A percentile compares a stretch with the other conserved stretches of the same genome.
Conservation (phyloP, 2,797 vertebrate genomes). For the Gymnothorax reevesii region DNA sequence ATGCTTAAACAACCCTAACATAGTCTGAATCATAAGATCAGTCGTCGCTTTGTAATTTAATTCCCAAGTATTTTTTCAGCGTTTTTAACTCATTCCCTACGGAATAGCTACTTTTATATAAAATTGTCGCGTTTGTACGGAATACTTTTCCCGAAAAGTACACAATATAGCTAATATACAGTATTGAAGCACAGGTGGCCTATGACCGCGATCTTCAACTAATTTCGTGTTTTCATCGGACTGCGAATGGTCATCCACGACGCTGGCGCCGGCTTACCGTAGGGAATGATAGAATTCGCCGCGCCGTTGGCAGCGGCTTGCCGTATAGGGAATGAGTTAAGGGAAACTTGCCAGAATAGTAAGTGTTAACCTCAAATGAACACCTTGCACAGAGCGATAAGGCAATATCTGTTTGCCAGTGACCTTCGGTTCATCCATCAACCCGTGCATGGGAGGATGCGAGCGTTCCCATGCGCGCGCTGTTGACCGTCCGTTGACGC, state of each 20-base stretch:
- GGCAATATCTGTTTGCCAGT: slow-evolving; percentile 51
- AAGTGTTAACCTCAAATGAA: slow-evolving; percentile 55
- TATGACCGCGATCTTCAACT: too few species aligned
- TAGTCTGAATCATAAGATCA: slow-evolving; percentile 48
- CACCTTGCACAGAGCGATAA: slow-evolving; percentile 56
- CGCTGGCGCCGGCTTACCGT: too few species aligned
- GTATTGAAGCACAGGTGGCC: too few species aligned
- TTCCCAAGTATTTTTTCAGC: slow-evolving; percentile 28
- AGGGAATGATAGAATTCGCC: too few species aligned
- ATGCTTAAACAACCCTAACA: slow-evolving; percentile 37
- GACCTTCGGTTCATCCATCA: slow-evolving; percentile 56
- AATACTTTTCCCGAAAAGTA: too few species aligned
- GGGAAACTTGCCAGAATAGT: slow-evolving; percentile 50
- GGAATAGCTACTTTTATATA: too few species aligned
- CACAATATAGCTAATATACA: too few species aligned
- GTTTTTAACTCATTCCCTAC: too few species aligned
- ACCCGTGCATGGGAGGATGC: slow-evolving; percentile 12
- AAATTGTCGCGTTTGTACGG: too few species aligned
- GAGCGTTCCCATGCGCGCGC: background rate
- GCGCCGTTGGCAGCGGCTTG: too few species aligned
- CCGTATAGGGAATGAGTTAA: slow-evolving; percentile 34
- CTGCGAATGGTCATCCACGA: too few species aligned
- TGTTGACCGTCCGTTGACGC: slow-evolving; percentile 9
- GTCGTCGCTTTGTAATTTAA: slow-evolving; percentile 48
- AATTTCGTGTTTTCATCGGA: too few species aligned